Conservation (phyloP, 2,888 invertebrate species). For the Oeneis ivallda region DNA sequence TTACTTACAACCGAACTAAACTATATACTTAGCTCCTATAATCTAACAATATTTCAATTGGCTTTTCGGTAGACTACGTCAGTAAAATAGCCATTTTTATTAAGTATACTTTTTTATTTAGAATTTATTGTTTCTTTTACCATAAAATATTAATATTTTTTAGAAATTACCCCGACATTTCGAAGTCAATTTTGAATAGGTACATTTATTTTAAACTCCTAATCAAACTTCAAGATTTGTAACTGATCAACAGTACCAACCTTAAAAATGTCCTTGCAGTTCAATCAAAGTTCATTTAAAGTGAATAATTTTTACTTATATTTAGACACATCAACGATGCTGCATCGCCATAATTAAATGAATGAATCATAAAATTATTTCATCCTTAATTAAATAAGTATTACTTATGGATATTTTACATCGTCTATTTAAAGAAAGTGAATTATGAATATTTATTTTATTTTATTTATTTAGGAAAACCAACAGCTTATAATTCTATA, state of each 20-base stretch:
- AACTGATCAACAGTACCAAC: background rate
- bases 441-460: too few species aligned
- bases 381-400: too few species aligned
- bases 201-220: background rate
- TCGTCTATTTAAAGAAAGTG: too few species aligned
- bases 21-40: too few species aligned
- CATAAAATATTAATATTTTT: too few species aligned
- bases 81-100: background rate
- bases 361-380: too few species aligned
- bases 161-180: background rate
- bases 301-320: background rate
- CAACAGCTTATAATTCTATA: too few species aligned
- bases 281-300: background rate
- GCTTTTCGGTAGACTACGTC: background rate
- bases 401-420: too few species aligned
- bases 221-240: background rate
- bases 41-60: background rate
- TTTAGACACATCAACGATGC: background rate
- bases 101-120: too few species aligned
- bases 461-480: too few species aligned
- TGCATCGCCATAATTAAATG: too few species aligned
- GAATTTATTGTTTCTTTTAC: background rate
- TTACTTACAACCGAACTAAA: constrained; percentile 5
- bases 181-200: background rate
- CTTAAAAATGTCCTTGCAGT: too few species aligned